phyloP scores from a whole-genome alignment of 2,797 vertebrate genomes.

The Mormyrus proboscirostris region DNA sequence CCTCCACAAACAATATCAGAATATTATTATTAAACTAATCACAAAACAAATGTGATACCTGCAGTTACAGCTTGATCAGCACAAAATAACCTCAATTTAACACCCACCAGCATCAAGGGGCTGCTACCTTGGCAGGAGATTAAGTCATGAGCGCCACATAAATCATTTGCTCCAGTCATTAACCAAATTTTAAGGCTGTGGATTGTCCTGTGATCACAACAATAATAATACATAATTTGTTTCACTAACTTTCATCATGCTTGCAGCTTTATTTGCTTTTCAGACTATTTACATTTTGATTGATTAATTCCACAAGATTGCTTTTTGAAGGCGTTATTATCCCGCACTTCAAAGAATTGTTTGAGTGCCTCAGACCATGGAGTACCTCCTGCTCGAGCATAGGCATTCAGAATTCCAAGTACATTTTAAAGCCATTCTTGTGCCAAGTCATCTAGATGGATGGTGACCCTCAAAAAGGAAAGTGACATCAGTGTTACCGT shows the following conservation, averaged over 20 bases:
- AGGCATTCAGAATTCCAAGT: background rate
- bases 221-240: slow-evolving; percentile 9
- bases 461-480: background rate
- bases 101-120: background rate
- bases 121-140: background rate
- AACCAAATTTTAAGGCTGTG: background rate
- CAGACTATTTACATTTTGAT: slow-evolving; percentile 6
- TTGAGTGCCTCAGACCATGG: background rate
- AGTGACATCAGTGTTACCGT: background rate
- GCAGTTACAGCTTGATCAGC: background rate
- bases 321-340: slow-evolving; percentile 16
- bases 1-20: background rate
- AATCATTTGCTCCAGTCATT: background rate
- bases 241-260: slow-evolving; percentile 13
- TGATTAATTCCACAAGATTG: background rate
- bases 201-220: background rate
- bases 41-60: background rate
- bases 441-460: background rate
- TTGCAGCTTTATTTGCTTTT: background rate
- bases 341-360: slow-evolving; percentile 1
- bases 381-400: background rate
- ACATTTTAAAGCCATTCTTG: background rate
- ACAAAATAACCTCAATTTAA: background rate
- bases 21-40: background rate
- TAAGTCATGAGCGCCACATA: background rate